Evolutionary conservation across 2,797 vertebrate genomes (phyloP).

Genomic region (Falco biarmicus): DNA sequence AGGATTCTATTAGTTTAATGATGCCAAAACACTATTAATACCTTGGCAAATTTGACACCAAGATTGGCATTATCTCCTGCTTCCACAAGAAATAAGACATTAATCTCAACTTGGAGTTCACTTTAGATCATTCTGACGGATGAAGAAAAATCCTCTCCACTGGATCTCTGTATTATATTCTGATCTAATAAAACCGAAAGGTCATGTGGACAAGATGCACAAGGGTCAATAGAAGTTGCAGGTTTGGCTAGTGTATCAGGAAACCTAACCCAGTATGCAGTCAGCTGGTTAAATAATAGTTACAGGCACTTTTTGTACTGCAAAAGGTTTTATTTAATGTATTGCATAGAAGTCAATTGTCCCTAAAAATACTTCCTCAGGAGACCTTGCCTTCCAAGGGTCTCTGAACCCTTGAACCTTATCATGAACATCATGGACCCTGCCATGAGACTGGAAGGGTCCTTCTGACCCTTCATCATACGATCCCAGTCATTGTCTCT

Average conservation of each 20-base stretch:
- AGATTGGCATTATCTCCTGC: background rate
- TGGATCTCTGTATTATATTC: background rate
- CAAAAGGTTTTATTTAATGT: background rate
- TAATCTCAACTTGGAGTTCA: background rate
- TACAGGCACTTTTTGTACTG: background rate
- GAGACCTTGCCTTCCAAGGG: background rate
- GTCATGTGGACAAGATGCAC: background rate
- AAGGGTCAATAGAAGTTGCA: background rate
- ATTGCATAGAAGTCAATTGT: background rate
- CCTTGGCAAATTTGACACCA: background rate
- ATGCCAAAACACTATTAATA: conserved; percentile 34
- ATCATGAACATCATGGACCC: background rate
- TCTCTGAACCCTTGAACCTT: background rate
- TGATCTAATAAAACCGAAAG: background rate
- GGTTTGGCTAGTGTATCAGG: background rate
- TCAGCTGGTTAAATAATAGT: background rate
- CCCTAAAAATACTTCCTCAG: background rate
- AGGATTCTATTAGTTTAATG: conserved; percentile 32
- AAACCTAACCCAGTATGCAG: background rate
- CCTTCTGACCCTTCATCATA: background rate
- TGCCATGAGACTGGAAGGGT: background rate
- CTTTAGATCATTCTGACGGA: background rate
- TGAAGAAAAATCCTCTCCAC: background rate
- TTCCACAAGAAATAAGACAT: background rate
- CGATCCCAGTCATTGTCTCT: background rate